These are phyloP conservation scores for Serranus cabrilla DNA, from an alignment of 2,797 vertebrate genomes.

Conservation along the genomic window DNA sequence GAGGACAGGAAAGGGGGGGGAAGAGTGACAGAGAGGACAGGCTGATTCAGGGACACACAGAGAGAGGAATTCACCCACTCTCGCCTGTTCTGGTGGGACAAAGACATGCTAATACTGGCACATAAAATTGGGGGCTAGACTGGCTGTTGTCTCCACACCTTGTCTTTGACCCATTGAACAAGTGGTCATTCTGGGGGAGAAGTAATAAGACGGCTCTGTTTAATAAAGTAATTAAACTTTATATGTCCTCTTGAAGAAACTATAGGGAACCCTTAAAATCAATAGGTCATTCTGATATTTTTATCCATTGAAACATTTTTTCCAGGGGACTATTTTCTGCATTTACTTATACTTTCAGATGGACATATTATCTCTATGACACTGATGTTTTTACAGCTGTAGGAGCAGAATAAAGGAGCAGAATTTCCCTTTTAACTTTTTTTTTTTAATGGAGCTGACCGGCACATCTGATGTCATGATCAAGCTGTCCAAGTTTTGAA, in stretches of 20 bases:
- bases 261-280: neutral
- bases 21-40: slow-evolving; percentile 15
- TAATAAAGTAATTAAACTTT: neutral
- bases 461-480: neutral
- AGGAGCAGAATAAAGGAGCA: too few relatives aligned
- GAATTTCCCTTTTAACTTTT: neutral
- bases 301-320: neutral
- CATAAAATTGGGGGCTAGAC: neutral
- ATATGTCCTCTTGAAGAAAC: too few relatives aligned
- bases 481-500: neutral
- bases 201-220: slow-evolving; percentile 6
- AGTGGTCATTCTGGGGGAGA: neutral
- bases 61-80: slow-evolving; percentile 18
- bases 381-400: neutral
- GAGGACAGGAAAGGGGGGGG: slow-evolving; percentile 15
- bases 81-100: neutral
- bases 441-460: neutral
- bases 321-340: neutral
- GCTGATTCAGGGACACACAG: slow-evolving; percentile 27
- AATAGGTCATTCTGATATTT: neutral
- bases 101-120: slow-evolving; percentile 10
- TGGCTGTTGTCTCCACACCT: neutral
- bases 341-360: neutral
- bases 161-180: too few relatives aligned
- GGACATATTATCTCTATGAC: neutral